These are phyloP conservation scores for Acromyrmex echinatior DNA, from an alignment of 1,140 invertebrate genomes.

Conservation along the genomic window DNA sequence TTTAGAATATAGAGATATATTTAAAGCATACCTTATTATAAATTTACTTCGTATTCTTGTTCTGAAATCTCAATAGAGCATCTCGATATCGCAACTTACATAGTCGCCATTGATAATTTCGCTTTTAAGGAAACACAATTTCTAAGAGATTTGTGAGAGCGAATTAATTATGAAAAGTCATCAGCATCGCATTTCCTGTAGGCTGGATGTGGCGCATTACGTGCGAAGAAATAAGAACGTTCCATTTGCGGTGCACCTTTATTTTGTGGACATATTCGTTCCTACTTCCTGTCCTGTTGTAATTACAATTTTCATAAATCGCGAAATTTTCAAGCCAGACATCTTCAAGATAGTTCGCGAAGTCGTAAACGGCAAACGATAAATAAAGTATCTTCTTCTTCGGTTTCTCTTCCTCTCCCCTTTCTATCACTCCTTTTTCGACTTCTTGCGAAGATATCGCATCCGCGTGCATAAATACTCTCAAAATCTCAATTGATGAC, in stretches of 20 bases:
- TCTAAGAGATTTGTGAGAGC: background rate
- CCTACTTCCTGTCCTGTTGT: background rate
- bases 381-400: background rate
- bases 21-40: background rate
- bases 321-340: background rate
- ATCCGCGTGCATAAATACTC: background rate
- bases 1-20: background rate
- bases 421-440: background rate
- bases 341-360: background rate
- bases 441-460: background rate
- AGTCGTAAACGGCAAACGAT: conserved; percentile 13
- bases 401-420: background rate
- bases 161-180: conserved; percentile 1
- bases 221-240: conserved; percentile 25
- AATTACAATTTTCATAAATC: conserved; percentile 6
- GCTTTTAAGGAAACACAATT: background rate
- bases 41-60: background rate
- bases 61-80: background rate
- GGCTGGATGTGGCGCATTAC: background rate
- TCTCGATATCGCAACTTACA: background rate
- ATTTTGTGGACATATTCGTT: conserved; percentile 12
- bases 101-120: background rate
- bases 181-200: conserved; percentile 16
- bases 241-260: conserved; percentile 26
- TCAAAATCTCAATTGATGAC: background rate